A percentile compares a stretch with the other conserved stretches of the same genome.
Evolutionary conservation across 1,140 invertebrate genomes (phyloP).

Genomic region (Drosophila varians): DNA sequence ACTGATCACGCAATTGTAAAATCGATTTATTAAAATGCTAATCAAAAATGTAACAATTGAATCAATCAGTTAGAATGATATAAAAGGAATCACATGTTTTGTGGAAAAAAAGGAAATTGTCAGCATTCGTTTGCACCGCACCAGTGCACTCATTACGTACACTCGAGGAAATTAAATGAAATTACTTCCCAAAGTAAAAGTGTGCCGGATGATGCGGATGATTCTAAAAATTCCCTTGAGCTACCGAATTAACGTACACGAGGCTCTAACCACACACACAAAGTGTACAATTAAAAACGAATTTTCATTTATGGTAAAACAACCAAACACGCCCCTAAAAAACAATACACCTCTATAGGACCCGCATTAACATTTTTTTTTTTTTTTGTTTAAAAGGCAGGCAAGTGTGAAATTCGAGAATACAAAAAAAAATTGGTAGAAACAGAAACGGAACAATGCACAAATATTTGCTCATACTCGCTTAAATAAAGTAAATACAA

Average conservation of each 20-base stretch:
- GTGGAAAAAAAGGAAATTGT: slow-evolving; percentile 59
- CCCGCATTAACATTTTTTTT: too few relatives aligned
- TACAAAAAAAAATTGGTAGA: slow-evolving; percentile 19
- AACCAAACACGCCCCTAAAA: background rate
- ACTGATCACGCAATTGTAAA: slow-evolving; percentile 18
- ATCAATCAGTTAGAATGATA: slow-evolving; percentile 47
- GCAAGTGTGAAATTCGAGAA: slow-evolving; percentile 47
- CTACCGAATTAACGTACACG: slow-evolving; percentile 23
- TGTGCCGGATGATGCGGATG: slow-evolving; percentile 18
- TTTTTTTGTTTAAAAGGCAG: slow-evolving; percentile 7
- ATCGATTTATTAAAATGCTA: slow-evolving; percentile 42
- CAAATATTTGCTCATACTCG: slow-evolving; percentile 74
- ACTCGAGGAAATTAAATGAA: background rate
- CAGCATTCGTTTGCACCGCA: slow-evolving; percentile 42
- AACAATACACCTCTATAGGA: background rate
- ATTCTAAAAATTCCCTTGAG: slow-evolving; percentile 25
- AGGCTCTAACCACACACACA: slow-evolving; percentile 30
- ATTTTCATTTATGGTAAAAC: slow-evolving; percentile 44
- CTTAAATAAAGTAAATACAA: slow-evolving; percentile 53
- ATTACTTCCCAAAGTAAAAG: slow-evolving; percentile 11
- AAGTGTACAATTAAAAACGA: slow-evolving; percentile 60
- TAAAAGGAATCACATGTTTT: slow-evolving; percentile 43
- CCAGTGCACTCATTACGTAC: slow-evolving; percentile 30
- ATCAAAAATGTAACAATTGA: slow-evolving; percentile 58
- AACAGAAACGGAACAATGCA: slow-evolving; percentile 55